A percentile compares a stretch with the other conserved stretches of the same genome.
phyloP scores from a whole-genome alignment of 2,797 vertebrate genomes.

The Protonibea diacanthus region DNA sequence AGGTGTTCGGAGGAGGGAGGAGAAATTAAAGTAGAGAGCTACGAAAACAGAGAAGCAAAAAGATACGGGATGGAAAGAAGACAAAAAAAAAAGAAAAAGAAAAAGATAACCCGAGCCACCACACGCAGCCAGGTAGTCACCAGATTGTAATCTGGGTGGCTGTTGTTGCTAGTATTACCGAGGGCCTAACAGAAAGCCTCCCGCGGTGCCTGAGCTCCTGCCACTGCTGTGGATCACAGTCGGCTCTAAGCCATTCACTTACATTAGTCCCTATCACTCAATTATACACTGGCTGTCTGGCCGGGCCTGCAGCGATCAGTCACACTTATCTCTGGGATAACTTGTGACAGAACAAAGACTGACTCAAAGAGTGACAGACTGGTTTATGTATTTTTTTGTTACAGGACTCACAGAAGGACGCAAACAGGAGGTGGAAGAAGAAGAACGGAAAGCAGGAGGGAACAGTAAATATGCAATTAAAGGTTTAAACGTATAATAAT shows the following conservation, averaged over 20 bases:
- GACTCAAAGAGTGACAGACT: conserved; percentile 53
- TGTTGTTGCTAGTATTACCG: conserved; percentile 65
- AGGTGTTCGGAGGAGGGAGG: conserved; percentile 10
- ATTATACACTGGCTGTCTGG: conserved; percentile 72
- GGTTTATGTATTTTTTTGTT: conserved; percentile 37
- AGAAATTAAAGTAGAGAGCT: conserved; percentile 31
- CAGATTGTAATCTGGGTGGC: conserved; percentile 63
- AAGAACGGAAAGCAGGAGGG: neutral
- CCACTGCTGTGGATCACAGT: conserved; percentile 59
- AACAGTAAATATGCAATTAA: neutral
- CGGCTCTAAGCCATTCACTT: conserved; percentile 65
- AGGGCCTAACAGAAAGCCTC: conserved; percentile 61
- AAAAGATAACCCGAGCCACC: conserved; percentile 43
- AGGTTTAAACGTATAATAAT: neutral
- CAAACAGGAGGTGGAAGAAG: neutral
- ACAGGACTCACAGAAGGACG: neutral
- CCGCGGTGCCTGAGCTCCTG: conserved; percentile 48
- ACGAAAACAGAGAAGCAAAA: conserved; percentile 33
- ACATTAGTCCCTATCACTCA: conserved; percentile 75
- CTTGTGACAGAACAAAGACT: conserved; percentile 73
- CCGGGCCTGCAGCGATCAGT: conserved; percentile 66
- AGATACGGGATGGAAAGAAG: conserved; percentile 19
- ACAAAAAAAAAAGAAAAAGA: conserved; percentile 45
- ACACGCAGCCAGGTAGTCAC: conserved; percentile 57
- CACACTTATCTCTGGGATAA: conserved; percentile 72